phyloP scores from a whole-genome alignment of 2,113 vertebrate genomes.

The Crotalus horridus region DNA sequence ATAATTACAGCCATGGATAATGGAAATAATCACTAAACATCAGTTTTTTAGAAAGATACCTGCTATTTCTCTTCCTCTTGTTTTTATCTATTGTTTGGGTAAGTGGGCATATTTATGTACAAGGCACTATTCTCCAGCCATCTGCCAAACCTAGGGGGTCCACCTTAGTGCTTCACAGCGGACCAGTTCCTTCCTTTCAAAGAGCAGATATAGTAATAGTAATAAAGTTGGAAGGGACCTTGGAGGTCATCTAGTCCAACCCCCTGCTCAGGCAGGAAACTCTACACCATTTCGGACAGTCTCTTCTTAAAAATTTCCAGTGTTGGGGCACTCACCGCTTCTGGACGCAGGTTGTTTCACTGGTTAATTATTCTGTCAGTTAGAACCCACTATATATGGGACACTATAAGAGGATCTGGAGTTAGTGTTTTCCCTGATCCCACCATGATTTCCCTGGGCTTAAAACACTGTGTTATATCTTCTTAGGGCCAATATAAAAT shows the following conservation, averaged over 20 bases:
- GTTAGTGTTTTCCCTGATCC: not conserved
- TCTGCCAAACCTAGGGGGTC: not conserved
- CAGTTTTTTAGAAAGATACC: not conserved
- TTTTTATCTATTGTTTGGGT: not conserved
- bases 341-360: too few species aligned
- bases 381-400: not conserved
- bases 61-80: not conserved
- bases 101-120: not conserved
- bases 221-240: too few species aligned
- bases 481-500: not conserved
- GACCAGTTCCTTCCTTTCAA: not conserved
- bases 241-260: too few species aligned
- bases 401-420: not conserved
- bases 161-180: not conserved
- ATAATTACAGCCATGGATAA: not conserved
- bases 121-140: not conserved
- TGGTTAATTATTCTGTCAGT: too few species aligned
- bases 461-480: not conserved
- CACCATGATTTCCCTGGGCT: not conserved
- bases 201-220: not conserved
- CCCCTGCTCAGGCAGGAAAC: too few species aligned
- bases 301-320: too few species aligned
- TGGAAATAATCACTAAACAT: not conserved
- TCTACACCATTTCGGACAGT: too few species aligned
- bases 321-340: too few species aligned